These are phyloP conservation scores for Simalia tracyae DNA, from an alignment of 2,797 vertebrate species.

Conservation along the genomic window DNA sequence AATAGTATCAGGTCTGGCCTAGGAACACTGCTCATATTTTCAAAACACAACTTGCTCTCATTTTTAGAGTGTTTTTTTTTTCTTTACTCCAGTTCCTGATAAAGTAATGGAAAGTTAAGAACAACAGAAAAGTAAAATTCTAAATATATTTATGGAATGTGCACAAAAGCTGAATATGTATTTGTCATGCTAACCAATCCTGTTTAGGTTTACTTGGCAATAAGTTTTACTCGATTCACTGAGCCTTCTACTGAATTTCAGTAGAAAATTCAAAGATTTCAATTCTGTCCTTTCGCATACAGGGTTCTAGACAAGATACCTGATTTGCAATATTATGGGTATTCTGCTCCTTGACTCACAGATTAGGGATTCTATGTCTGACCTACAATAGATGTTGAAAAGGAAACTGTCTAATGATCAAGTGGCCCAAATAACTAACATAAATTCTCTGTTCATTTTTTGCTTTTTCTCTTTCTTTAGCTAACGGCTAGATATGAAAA, in stretches of 20 bases:
- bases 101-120: constrained; percentile 19
- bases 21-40: constrained; percentile 41
- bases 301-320: not conserved
- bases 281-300: not conserved
- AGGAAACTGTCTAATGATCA: not conserved
- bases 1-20: constrained; percentile 15
- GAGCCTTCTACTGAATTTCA: not conserved
- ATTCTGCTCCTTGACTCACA: not conserved
- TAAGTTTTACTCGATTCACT: not conserved
- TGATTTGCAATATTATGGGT: constrained; percentile 8
- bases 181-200: not conserved
- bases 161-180: not conserved
- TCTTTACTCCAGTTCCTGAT: constrained; percentile 28
- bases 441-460: not conserved
- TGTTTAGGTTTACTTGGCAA: not conserved
- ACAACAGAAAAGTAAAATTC: not conserved
- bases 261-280: not conserved
- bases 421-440: not conserved
- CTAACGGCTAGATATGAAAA: not conserved
- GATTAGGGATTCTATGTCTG: not conserved
- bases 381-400: constrained; percentile 10
- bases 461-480: not conserved
- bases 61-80: not conserved
- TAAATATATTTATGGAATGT: constrained; percentile 20
- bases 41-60: constrained; percentile 30